Percentiles rank a stretch among this genome's conserved stretches.
Conservation (phyloP, 2,888 invertebrate genomes). For the Leptarthrus brevirostris region DNA sequence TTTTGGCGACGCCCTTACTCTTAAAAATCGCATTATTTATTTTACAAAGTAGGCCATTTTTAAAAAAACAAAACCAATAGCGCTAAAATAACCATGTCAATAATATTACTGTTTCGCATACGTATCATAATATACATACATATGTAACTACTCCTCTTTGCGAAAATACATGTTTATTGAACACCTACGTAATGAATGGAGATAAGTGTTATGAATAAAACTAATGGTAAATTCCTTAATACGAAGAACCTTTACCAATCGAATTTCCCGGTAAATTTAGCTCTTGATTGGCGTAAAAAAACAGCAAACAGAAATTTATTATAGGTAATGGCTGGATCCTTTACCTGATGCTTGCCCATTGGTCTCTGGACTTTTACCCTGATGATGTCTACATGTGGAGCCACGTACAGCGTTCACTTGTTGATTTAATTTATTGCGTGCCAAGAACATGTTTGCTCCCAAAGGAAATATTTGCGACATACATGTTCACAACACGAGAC, state of each 20-base stretch:
- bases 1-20: too few relatives aligned
- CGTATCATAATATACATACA: too few relatives aligned
- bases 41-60: too few relatives aligned
- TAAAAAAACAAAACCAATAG: too few relatives aligned
- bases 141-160: too few relatives aligned
- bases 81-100: too few relatives aligned
- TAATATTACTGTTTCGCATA: too few relatives aligned
- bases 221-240: neutral
- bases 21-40: too few relatives aligned
- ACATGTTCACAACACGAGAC: neutral
- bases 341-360: constrained; percentile 30
- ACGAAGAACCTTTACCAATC: constrained; percentile 12
- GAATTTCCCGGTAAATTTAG: constrained; percentile 36
- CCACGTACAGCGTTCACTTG: constrained; percentile 48
- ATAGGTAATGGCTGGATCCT: constrained; percentile 28
- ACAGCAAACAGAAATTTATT: constrained; percentile 40
- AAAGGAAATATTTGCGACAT: constrained; percentile 31
- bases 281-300: constrained; percentile 39
- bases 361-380: neutral
- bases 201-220: neutral
- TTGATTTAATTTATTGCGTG: constrained; percentile 54
- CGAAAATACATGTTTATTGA: too few relatives aligned
- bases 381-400: constrained; percentile 6
- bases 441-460: constrained; percentile 50
- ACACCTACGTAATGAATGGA: too few relatives aligned